phyloP scores from a whole-genome alignment of 2,888 invertebrate genomes.

The Cerastoderma edule region DNA sequence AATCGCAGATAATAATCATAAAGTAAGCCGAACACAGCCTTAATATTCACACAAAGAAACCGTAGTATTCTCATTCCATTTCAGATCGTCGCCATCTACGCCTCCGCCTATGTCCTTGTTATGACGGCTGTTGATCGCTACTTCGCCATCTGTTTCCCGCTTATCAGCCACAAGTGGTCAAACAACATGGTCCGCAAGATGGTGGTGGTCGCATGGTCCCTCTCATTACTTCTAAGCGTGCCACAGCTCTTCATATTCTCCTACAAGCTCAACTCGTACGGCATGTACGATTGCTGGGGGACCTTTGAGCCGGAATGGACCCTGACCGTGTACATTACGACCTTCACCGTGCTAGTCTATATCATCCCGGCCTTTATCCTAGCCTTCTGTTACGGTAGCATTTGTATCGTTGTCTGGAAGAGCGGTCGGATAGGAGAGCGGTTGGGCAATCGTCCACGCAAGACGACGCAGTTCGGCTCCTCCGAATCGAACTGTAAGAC shows the following conservation, averaged over 20 bases:
- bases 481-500: no score
- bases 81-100: constrained; percentile 84
- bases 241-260: constrained; percentile 86
- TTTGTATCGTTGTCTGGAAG: constrained; percentile 54
- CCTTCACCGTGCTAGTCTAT: constrained; percentile 81
- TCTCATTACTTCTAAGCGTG: constrained; percentile 86
- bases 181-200: constrained; percentile 80
- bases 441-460: no score
- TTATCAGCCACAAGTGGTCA: constrained; percentile 86
- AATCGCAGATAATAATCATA: neutral
- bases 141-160: constrained; percentile 86
- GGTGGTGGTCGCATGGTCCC: constrained; percentile 83
- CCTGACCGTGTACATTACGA: constrained; percentile 81
- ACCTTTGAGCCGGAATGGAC: constrained; percentile 76
- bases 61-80: neutral
- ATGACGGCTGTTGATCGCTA: constrained; percentile 84
- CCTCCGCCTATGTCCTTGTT: constrained; percentile 81
- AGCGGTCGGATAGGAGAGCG: constrained; percentile 30
- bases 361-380: constrained; percentile 68
- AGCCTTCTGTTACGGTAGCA: constrained; percentile 59
- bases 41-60: no score
- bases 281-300: constrained; percentile 74
- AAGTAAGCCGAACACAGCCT: no score
- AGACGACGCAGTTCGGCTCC: no score
- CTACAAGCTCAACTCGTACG: constrained; percentile 54